These are phyloP conservation scores for Apodemia mormo DNA, from an alignment of 2,888 invertebrate species.

Conservation along the genomic window DNA sequence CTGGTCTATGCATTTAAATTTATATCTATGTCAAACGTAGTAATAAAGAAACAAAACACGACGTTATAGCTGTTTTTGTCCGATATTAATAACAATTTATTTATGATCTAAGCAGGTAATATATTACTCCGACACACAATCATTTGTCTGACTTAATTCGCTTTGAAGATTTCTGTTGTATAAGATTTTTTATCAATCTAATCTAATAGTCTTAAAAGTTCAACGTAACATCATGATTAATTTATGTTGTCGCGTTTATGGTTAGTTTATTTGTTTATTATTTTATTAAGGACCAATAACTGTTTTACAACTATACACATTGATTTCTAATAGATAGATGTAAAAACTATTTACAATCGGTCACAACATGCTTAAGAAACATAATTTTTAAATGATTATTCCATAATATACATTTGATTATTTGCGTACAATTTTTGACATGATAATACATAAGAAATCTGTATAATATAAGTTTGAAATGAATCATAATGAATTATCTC, in stretches of 20 bases:
- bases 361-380: too few relatives aligned
- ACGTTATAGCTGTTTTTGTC: conserved; percentile 21
- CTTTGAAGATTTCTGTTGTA: conserved; percentile 9
- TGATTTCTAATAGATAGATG: too few relatives aligned
- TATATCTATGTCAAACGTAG: conserved; percentile 32
- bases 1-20: conserved; percentile 49
- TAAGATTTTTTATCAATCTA: conserved; percentile 4
- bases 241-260: not conserved
- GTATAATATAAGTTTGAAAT: too few relatives aligned
- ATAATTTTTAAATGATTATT: too few relatives aligned
- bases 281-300: too few relatives aligned
- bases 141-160: conserved; percentile 1
- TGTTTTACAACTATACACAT: too few relatives aligned
- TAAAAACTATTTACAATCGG: too few relatives aligned
- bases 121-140: not conserved
- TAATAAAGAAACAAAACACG: conserved; percentile 33
- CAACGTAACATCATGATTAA: conserved; percentile 10
- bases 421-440: too few relatives aligned
- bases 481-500: too few relatives aligned
- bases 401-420: too few relatives aligned
- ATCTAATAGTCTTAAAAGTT: conserved; percentile 6
- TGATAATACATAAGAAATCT: too few relatives aligned
- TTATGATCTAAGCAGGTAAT: conserved; percentile 1
- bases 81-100: conserved; percentile 16
- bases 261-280: not conserved